Evolutionary conservation across 2,113 vertebrate species (phyloP).

Genomic region (Neomonachus schauinslandi): DNA sequence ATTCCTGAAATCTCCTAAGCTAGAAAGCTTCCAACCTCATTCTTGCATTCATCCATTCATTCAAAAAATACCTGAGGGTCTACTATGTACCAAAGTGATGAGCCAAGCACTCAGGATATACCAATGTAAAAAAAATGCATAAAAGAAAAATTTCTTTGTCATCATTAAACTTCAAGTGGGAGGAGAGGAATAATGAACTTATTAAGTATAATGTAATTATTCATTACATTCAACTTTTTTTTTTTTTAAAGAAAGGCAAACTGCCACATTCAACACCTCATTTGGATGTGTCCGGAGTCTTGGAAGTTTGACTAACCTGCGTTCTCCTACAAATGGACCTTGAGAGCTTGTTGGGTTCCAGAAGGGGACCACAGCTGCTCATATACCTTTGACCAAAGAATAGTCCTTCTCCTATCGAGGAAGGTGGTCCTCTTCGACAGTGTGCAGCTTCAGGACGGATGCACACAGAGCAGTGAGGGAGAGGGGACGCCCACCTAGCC

Average conservation of each 20-base stretch:
- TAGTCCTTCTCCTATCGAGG: background rate
- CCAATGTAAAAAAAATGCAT: background rate
- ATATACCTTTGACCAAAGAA: background rate
- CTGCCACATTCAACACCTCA: background rate
- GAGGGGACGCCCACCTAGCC: background rate
- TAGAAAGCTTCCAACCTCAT: background rate
- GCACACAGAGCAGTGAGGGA: background rate
- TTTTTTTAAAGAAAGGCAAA: background rate
- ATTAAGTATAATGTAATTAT: background rate
- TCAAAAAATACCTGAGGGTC: background rate
- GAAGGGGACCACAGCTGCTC: background rate
- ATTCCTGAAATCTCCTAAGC: background rate
- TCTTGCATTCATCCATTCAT: background rate
- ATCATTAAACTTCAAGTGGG: background rate
- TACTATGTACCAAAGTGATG: background rate
- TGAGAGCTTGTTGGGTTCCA: background rate
- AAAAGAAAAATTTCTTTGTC: background rate
- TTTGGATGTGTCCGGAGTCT: background rate
- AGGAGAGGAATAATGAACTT: background rate
- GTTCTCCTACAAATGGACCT: background rate
- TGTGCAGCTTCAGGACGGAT: background rate
- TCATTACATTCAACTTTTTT: background rate
- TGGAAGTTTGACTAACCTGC: background rate
- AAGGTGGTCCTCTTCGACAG: background rate
- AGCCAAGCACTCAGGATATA: background rate